A percentile compares a stretch with the other conserved stretches of the same genome.
Evolutionary conservation across 1,140 invertebrate genomes (phyloP).

Genomic region (Ditylenchus dipsaci): DNA sequence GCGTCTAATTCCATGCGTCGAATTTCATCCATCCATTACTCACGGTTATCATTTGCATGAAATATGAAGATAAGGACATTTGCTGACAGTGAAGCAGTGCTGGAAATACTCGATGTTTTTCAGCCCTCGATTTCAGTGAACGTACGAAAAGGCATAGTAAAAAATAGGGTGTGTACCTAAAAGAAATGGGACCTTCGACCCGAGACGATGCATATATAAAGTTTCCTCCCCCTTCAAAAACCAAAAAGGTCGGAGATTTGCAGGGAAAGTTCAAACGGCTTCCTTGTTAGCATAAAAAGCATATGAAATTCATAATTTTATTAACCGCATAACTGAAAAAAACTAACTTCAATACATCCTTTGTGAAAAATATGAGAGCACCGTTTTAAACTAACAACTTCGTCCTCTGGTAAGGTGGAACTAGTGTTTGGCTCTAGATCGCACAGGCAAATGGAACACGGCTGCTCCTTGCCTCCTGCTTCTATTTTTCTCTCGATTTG

Average conservation of each 20-base stretch:
- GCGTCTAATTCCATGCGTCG: too few species aligned
- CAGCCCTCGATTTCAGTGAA: too few species aligned
- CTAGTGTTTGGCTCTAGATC: not conserved
- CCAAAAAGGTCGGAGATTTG: not conserved
- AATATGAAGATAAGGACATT: too few species aligned
- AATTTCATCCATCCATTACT: too few species aligned
- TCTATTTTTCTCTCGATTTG: not conserved
- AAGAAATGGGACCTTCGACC: too few species aligned
- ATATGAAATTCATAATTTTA: not conserved
- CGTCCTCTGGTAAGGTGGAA: too few species aligned
- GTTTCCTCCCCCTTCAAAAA: not conserved
- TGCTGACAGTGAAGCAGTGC: too few species aligned
- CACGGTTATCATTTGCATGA: too few species aligned
- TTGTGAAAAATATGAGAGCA: constrained; percentile 31
- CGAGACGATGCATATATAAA: too few species aligned
- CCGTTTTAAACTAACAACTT: constrained; percentile 15
- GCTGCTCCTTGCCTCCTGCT: constrained; percentile 14
- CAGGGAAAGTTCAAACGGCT: not conserved
- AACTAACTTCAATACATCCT: constrained; percentile 23
- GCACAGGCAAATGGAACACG: constrained; percentile 29
- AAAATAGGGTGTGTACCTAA: too few species aligned
- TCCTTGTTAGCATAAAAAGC: not conserved
- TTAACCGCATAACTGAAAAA: too few species aligned
- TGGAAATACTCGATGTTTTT: too few species aligned
- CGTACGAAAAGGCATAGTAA: not conserved